Conservation (phyloP, 2,888 invertebrate species). For the Oscheius sp. region DNA sequence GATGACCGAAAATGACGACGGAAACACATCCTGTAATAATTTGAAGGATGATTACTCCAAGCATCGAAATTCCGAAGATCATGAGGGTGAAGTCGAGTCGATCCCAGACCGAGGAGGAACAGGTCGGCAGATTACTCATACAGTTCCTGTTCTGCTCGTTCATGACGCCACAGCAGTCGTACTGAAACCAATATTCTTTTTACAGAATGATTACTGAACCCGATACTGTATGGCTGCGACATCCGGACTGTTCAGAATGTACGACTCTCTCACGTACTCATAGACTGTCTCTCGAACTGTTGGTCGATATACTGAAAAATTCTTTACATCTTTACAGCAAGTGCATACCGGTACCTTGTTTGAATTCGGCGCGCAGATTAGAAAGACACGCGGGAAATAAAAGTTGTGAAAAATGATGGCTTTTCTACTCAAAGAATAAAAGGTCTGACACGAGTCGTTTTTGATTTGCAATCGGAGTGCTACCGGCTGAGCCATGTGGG, state of each 20-base stretch:
- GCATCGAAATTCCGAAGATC: conserved; percentile 58
- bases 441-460: no score
- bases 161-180: conserved; percentile 63
- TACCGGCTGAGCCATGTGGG: no score
- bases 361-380: no score
- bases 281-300: conserved; percentile 44
- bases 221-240: conserved; percentile 48
- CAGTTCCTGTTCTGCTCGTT: conserved; percentile 40
- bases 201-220: conserved; percentile 11
- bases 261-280: conserved; percentile 19
- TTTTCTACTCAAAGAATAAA: no score
- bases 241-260: conserved; percentile 48
- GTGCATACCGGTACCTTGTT: no score
- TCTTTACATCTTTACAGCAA: no score
- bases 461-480: no score
- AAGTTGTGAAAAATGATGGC: no score
- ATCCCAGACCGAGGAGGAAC: conserved; percentile 65
- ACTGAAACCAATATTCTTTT: conserved; percentile 46
- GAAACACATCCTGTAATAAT: conserved; percentile 44
- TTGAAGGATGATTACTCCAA: conserved; percentile 49
- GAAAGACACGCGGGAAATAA: no score
- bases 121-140: conserved; percentile 47
- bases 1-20: conserved; percentile 44
- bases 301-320: conserved; percentile 40
- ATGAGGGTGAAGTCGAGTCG: conserved; percentile 66